Evolutionary conservation across 2,113 vertebrate species (phyloP), one percentile per base, ranked within the genome.

Genomic region (Cinclus cinclus): DNA sequence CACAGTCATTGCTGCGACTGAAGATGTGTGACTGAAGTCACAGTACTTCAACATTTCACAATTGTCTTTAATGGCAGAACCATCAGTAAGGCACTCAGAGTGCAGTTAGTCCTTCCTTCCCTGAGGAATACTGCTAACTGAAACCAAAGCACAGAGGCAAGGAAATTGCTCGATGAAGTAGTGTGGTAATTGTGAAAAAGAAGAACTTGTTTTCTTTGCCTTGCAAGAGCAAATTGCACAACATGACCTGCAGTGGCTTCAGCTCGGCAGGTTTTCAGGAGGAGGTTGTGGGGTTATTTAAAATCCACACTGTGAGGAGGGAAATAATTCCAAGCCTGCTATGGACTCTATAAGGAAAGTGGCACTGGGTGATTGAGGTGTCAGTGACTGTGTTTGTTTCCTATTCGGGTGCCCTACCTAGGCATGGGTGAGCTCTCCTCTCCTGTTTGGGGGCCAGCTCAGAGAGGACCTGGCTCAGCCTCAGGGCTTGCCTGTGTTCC

Each of bases 191-290:
- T 92, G 89, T 87, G 82, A 85, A 96, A 96, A 96, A 95, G 88
- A 92, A 95, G 95, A 96, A 94, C 92, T 96, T 92, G 95, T 97
- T 95, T 96, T 96, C 92, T 94, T 94, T 92, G 81, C 89, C 81
- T 96, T 91, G 92, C 96, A 92, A 92, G 62, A 79, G 68, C 58
- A 74, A 85, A 87, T 97, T 97, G 87, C 74, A 22, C 89, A 96
- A 96, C 1, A 20, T 37, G 74, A 94, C 83, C 89, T 83, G 83
- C 94, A 74, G 65, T 25, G 3, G 87, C 87, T 83, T 94, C 79
- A 44, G 59, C 85, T 86, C 8, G 1, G 53, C 56, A 39, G 58
- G 64, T 95, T 94, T 92, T 74, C 56, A 33, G 83, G 52, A 46
- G 35, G 46, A 83, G 95, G 80, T 53, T 68, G 50, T 23, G 62